Conservation (phyloP, 2,797 vertebrate genomes). For the Hylomyscus alleni region DNA sequence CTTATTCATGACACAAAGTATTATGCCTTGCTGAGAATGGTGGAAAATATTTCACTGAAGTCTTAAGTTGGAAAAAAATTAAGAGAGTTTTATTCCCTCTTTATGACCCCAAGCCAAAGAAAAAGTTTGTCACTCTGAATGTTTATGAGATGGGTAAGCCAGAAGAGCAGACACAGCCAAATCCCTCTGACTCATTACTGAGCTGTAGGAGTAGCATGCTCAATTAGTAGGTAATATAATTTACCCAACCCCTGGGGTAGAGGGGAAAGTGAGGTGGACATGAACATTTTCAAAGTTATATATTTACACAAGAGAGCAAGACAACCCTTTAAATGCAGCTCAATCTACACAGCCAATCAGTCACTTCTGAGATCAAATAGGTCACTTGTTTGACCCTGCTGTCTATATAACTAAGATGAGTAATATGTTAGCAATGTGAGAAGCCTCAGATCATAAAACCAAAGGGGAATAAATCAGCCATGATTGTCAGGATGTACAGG, state of each 20-base stretch:
- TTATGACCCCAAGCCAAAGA: constrained; percentile 82
- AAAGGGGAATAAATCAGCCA: constrained; percentile 75
- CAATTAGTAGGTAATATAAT: constrained; percentile 79
- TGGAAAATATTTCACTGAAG: constrained; percentile 84
- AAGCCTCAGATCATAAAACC: constrained; percentile 76
- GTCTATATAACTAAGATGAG: constrained; percentile 78
- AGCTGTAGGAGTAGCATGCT: constrained; percentile 31
- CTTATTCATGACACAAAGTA: constrained; percentile 79
- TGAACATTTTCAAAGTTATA: constrained; percentile 70
- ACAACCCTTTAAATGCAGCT: constrained; percentile 65
- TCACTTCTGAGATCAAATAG: constrained; percentile 67
- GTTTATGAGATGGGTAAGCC: constrained; percentile 80
- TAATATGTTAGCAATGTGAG: constrained; percentile 80
- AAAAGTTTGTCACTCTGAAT: constrained; percentile 84
- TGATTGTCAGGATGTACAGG: constrained; percentile 70
- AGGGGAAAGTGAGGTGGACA: constrained; percentile 14
- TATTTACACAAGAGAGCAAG: constrained; percentile 60
- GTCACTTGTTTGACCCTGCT: constrained; percentile 69
- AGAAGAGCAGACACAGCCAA: constrained; percentile 76
- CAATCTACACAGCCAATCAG: constrained; percentile 42
- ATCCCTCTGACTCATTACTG: constrained; percentile 81
- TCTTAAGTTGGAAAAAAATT: constrained; percentile 82
- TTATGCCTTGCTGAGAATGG: constrained; percentile 79
- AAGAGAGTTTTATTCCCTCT: constrained; percentile 70
- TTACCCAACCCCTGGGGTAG: constrained; percentile 39